phyloP scores from a whole-genome alignment of 2,797 vertebrate species.

The Malacoctenus gilli region DNA sequence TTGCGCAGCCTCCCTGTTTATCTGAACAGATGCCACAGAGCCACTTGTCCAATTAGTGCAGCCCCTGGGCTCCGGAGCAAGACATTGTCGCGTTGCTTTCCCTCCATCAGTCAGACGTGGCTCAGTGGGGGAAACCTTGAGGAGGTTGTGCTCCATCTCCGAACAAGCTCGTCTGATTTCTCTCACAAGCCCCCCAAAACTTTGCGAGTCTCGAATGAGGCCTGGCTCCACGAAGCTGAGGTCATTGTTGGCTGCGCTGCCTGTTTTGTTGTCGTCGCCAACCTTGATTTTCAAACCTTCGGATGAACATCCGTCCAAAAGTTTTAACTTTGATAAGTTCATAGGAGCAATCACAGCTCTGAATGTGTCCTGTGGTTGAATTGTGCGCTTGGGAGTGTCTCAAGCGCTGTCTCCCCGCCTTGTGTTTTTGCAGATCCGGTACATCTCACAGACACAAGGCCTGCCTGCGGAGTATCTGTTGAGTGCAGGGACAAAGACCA shows the following conservation, averaged over 20 bases:
- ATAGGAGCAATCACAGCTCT: too few species aligned
- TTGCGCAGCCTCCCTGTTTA: slow-evolving; percentile 68
- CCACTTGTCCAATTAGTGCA: slow-evolving; percentile 79
- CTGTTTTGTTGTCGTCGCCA: slow-evolving; percentile 29
- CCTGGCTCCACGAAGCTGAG: slow-evolving; percentile 40
- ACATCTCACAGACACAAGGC: slow-evolving; percentile 99
- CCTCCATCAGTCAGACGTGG: slow-evolving; percentile 55
- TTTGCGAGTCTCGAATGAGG: slow-evolving; percentile 50
- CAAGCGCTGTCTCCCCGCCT: slow-evolving; percentile 19
- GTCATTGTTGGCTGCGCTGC: slow-evolving; percentile 33
- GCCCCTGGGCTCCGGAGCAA: slow-evolving; percentile 74
- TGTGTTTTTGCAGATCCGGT: slow-evolving; percentile 90
- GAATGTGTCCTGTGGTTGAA: slow-evolving; percentile 13
- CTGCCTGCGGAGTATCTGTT: slow-evolving; percentile 98
- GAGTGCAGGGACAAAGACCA: slow-evolving; percentile 99
- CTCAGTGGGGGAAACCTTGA: slow-evolving; percentile 61
- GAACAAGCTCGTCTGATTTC: slow-evolving; percentile 58
- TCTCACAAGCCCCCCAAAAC: slow-evolving; percentile 38
- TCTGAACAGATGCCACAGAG: slow-evolving; percentile 80
- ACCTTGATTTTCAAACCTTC: slow-evolving; percentile 24
- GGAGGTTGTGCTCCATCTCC: slow-evolving; percentile 51
- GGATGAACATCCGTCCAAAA: slow-evolving; percentile 28
- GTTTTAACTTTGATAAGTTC: slow-evolving; percentile 7
- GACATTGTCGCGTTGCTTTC: slow-evolving; percentile 57
- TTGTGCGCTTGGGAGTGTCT: slow-evolving; percentile 25